A percentile compares a stretch with the other conserved stretches of the same genome.
These are phyloP conservation scores for Arctia plantaginis DNA, from an alignment of 2,888 invertebrate species.

Conservation along the genomic window DNA sequence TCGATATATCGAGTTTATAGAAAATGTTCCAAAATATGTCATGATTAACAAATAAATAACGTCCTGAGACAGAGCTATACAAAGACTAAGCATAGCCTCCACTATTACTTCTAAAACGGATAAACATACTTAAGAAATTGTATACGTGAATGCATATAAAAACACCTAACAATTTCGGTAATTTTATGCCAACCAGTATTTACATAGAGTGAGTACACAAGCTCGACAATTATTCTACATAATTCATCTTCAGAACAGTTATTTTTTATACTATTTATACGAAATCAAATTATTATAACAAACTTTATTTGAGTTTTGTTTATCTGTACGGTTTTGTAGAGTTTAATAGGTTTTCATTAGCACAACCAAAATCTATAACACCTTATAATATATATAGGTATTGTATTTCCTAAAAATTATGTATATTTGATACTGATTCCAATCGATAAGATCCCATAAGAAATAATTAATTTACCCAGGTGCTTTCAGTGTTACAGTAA, in stretches of 20 bases:
- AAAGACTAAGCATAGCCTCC: neutral
- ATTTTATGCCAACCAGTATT: no score
- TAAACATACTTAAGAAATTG: neutral
- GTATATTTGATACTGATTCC: neutral
- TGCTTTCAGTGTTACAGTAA: slow-evolving; percentile 21
- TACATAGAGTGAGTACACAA: no score
- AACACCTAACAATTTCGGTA: neutral
- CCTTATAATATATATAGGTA: no score
- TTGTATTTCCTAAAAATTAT: no score
- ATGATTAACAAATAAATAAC: neutral
- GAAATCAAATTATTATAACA: no score
- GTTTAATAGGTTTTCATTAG: no score
- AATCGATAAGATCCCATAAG: slow-evolving; percentile 15
- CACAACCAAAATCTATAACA: no score
- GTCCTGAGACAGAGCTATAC: no score
- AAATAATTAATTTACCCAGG: slow-evolving; percentile 14
- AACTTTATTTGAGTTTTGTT: neutral
- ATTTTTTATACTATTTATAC: no score
- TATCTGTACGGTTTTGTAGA: neutral
- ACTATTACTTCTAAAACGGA: neutral
- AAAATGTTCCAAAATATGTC: neutral
- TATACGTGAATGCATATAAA: neutral
- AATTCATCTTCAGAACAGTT: no score
- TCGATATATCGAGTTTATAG: neutral
- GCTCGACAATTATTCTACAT: no score